Percentiles rank a stretch among this genome's conserved stretches.
Conservation (phyloP, 2,797 vertebrate species). For the Enteromius anoplus region DNA sequence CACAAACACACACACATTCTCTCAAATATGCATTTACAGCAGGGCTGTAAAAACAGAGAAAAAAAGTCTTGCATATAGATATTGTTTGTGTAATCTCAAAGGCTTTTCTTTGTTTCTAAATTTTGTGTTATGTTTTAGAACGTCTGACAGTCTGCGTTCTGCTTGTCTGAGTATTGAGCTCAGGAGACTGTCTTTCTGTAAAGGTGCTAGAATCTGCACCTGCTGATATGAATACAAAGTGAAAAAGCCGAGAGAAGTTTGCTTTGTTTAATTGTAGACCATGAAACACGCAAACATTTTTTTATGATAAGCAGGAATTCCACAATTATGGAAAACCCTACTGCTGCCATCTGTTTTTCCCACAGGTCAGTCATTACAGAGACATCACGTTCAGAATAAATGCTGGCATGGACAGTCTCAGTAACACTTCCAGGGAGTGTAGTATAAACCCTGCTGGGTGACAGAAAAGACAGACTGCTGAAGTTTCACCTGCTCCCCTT, state of each 20-base stretch:
- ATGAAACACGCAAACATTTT: not conserved
- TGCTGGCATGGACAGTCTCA: not conserved
- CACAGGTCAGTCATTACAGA: slow-evolving; percentile 27
- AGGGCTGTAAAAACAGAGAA: no score
- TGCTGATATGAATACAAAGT: slow-evolving; percentile 26
- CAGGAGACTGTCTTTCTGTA: slow-evolving; percentile 36
- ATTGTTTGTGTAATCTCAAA: slow-evolving; percentile 30
- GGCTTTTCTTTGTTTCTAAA: slow-evolving; percentile 40
- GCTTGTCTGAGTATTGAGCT: slow-evolving; percentile 52
- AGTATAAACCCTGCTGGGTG: slow-evolving; percentile 12
- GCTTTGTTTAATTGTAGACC: slow-evolving; percentile 1
- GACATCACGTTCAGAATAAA: slow-evolving; percentile 14
- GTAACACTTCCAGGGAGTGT: not conserved
- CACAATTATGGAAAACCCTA: not conserved
- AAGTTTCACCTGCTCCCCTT: slow-evolving; percentile 49
- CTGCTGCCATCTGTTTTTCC: not conserved
- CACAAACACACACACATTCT: not conserved
- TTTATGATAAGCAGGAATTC: not conserved
- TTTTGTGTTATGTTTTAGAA: slow-evolving; percentile 15
- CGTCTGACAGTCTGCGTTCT: slow-evolving; percentile 50
- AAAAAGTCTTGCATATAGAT: not conserved
- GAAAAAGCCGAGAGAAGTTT: not conserved
- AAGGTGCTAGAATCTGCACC: slow-evolving; percentile 39
- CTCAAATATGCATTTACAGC: not conserved
- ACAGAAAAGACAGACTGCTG: slow-evolving; percentile 45